phyloP scores from a whole-genome alignment of 2,888 invertebrate genomes.

The Suillia variegata region DNA sequence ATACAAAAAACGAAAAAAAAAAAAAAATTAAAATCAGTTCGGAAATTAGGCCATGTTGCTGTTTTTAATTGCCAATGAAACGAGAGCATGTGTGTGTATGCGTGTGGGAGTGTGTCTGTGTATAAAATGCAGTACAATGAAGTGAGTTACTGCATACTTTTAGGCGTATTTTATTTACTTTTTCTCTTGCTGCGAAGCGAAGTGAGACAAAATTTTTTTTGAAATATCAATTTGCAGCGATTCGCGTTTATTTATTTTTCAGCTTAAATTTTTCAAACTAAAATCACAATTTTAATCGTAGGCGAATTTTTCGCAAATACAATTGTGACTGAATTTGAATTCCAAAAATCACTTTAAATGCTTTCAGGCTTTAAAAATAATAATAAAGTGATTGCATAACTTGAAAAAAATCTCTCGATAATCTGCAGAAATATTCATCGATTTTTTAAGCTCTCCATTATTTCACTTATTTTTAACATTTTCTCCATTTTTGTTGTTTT shows the following conservation, averaged over 20 bases:
- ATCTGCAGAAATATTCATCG: constrained; percentile 1
- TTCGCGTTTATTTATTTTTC: too few relatives aligned
- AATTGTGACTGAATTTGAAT: too few relatives aligned
- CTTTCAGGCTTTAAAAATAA: background rate
- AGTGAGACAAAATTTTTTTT: too few relatives aligned
- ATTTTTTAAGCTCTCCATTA: background rate
- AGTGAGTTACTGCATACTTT: background rate
- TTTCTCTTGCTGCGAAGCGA: background rate
- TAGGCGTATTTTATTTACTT: background rate
- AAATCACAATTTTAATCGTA: too few relatives aligned
- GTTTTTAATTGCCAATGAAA: constrained; percentile 1
- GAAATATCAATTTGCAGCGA: too few relatives aligned
- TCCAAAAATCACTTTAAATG: too few relatives aligned
- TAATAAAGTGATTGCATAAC: too few relatives aligned
- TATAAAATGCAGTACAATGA: background rate
- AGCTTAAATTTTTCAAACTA: too few relatives aligned
- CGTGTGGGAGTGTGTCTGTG: background rate
- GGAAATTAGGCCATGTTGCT: constrained; percentile 15
- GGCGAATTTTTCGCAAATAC: too few relatives aligned
- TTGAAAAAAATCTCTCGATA: background rate
- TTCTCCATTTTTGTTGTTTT: background rate
- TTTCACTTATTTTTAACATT: background rate
- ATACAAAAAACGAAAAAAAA: too few relatives aligned
- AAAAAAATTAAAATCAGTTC: too few relatives aligned
- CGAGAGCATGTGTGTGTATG: background rate